Evolutionary conservation across 2,888 invertebrate species (phyloP).

Genomic region (Conistra vaccinii): DNA sequence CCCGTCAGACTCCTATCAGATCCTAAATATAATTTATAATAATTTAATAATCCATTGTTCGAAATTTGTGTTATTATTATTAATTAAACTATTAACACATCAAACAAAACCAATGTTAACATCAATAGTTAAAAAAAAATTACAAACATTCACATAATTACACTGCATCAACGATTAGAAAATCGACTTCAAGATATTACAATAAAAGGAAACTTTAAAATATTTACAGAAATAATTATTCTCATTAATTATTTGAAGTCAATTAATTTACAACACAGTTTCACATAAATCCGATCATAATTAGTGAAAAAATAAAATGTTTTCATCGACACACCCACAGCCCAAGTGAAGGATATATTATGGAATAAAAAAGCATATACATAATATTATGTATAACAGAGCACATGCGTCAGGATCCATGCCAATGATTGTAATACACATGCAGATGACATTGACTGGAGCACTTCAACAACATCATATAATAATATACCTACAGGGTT

Average conservation of each 20-base stretch:
- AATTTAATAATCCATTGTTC: slow-evolving; percentile 52
- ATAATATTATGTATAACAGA: slow-evolving; percentile 69
- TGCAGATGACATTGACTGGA: slow-evolving; percentile 80
- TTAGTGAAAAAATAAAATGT: slow-evolving; percentile 27
- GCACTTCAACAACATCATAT: slow-evolving; percentile 69
- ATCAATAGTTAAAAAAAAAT: slow-evolving; percentile 35
- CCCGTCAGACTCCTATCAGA: slow-evolving; percentile 23
- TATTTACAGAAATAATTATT: slow-evolving; percentile 8
- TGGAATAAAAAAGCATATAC: slow-evolving; percentile 36
- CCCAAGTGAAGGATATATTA: slow-evolving; percentile 53
- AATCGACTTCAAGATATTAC: slow-evolving; percentile 66
- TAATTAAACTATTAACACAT: slow-evolving; percentile 54
- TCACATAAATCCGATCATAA: slow-evolving; percentile 31
- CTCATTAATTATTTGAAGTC: slow-evolving; percentile 55
- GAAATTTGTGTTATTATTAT: slow-evolving; percentile 48
- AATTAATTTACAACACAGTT: slow-evolving; percentile 53
- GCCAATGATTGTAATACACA: slow-evolving; percentile 75
- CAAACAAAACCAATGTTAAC: slow-evolving; percentile 52
- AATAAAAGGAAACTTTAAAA: not conserved
- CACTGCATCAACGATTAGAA: slow-evolving; percentile 52
- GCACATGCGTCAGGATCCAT: slow-evolving; percentile 83
- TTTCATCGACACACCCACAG: slow-evolving; percentile 56
- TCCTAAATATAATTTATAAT: slow-evolving; percentile 12
- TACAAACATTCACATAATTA: slow-evolving; percentile 58
- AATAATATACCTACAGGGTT: slow-evolving; percentile 13